Conservation (phyloP, 2,888 invertebrate genomes). For the Cataglyphis livida region DNA sequence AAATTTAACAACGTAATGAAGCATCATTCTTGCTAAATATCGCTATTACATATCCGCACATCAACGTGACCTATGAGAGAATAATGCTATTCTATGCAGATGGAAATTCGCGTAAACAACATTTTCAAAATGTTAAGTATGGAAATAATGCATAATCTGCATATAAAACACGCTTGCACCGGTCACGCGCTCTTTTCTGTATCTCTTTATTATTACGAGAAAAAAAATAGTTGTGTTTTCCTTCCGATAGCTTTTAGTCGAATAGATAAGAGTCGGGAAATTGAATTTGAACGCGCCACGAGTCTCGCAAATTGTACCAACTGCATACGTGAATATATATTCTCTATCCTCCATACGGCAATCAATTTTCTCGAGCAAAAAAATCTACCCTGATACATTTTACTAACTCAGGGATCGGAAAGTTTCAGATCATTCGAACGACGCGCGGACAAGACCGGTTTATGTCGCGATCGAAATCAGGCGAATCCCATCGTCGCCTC, state of each 20-base stretch:
- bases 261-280: neutral
- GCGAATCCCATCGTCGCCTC: slow-evolving; percentile 6
- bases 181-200: neutral
- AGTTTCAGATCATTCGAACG: slow-evolving; percentile 33
- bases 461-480: slow-evolving; percentile 40
- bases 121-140: neutral
- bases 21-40: slow-evolving; percentile 10
- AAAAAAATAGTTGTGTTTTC: neutral
- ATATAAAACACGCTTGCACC: neutral
- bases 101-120: neutral
- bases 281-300: slow-evolving; percentile 11
- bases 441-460: slow-evolving; percentile 40
- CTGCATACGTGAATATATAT: slow-evolving; percentile 14
- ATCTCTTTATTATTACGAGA: neutral
- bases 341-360: neutral
- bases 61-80: neutral
- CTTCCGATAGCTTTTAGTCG: neutral
- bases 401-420: slow-evolving; percentile 34
- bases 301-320: neutral
- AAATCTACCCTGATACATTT: slow-evolving; percentile 26
- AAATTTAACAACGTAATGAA: slow-evolving; percentile 25
- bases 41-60: neutral
- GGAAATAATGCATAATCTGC: slow-evolving; percentile 1
- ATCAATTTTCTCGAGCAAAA: slow-evolving; percentile 39
- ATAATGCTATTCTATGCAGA: neutral